A percentile compares a stretch with the other conserved stretches of the same genome.
phyloP scores from a whole-genome alignment of 30 jellyfish, hydroid and myxozoan species.

The Hydractinia symbiolongicarpus region DNA sequence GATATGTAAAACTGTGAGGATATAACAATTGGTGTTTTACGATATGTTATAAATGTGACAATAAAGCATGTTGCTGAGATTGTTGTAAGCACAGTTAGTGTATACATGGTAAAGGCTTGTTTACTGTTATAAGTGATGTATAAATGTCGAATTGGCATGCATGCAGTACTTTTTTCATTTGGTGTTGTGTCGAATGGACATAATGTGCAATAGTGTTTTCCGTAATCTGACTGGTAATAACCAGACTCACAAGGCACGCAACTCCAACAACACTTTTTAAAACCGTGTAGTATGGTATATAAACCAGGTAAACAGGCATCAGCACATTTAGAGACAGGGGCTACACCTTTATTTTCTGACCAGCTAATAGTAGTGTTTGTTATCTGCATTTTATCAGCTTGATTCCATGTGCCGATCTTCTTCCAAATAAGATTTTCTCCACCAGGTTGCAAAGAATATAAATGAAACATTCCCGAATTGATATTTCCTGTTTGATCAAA shows the following conservation, averaged over 20 bases:
- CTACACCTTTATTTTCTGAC: not conserved
- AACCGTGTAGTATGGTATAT: not conserved
- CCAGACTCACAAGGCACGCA: conserved; percentile 22
- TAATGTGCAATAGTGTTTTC: not conserved
- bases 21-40: conserved; percentile 24
- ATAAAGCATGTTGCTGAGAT: not conserved
- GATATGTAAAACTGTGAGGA: conserved; percentile 17
- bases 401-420: conserved; percentile 14
- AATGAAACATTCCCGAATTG: not conserved
- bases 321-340: conserved; percentile 4
- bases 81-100: not conserved
- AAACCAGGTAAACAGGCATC: not conserved
- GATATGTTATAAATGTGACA: not conserved
- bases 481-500: conserved; percentile 10
- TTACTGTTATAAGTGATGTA: not conserved
- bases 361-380: not conserved
- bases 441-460: not conserved
- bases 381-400: not conserved
- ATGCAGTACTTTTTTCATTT: not conserved
- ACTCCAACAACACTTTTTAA: conserved; percentile 28
- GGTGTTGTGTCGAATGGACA: not conserved
- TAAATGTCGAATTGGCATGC: not conserved
- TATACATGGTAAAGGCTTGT: not conserved
- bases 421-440: not conserved
- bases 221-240: conserved; percentile 1